These are phyloP conservation scores for Dolichopus griseipennis DNA, from an alignment of 2,888 invertebrate species.

Conservation along the genomic window DNA sequence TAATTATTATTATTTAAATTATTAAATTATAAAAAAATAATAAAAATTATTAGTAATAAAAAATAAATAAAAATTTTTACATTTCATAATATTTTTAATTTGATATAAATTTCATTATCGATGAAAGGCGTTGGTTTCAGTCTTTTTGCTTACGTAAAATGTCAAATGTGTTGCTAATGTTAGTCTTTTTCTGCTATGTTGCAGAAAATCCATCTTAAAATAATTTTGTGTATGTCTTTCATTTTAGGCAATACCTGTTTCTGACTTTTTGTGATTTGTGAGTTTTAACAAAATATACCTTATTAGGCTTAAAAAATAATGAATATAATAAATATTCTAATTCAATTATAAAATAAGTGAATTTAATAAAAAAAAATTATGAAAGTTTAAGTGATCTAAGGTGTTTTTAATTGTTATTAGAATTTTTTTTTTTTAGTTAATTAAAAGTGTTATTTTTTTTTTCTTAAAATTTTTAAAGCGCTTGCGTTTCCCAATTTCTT, in stretches of 20 bases:
- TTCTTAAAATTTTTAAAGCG: background rate
- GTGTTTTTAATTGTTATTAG: conserved; percentile 6
- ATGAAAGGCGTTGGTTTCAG: no score
- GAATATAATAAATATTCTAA: conserved; percentile 2
- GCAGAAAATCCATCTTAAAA: conserved; percentile 5
- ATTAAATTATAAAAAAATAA: no score
- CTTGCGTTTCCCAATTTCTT: conserved; percentile 3
- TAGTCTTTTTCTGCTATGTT: background rate
- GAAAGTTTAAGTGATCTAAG: conserved; percentile 6
- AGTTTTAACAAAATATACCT: conserved; percentile 2
- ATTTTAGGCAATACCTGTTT: conserved; percentile 6
- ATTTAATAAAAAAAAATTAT: background rate
- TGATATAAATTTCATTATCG: no score
- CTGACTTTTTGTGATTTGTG: conserved; percentile 6
- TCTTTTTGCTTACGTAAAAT: background rate
- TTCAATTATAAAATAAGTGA: background rate
- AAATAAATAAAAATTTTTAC: no score
- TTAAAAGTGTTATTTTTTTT: conserved; percentile 6
- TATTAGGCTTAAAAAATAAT: conserved; percentile 1
- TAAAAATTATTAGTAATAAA: no score
- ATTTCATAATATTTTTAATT: no score
- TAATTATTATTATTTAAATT: no score
- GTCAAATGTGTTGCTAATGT: background rate
- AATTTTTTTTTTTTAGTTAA: background rate
- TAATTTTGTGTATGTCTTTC: conserved; percentile 6